Conservation (phyloP, 2,888 invertebrate genomes). For the Caenorhabditis doughertyi region DNA sequence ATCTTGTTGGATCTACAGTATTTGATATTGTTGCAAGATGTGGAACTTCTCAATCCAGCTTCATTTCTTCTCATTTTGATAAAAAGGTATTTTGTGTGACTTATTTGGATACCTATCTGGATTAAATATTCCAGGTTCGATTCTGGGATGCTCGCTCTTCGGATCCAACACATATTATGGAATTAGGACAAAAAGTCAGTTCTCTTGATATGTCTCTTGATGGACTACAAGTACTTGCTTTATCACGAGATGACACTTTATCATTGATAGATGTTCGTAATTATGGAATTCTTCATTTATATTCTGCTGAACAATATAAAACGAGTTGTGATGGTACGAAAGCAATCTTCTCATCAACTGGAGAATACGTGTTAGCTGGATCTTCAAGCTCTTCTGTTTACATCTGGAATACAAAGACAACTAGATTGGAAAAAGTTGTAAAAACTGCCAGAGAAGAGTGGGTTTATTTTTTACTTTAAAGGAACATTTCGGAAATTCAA, state of each 20-base stretch:
- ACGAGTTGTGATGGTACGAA: slow-evolving; percentile 74
- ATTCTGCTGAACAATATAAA: slow-evolving; percentile 93
- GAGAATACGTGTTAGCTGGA: slow-evolving; percentile 65
- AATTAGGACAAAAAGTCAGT: slow-evolving; percentile 93
- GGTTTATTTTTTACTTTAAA: slow-evolving; percentile 17
- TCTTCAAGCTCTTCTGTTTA: slow-evolving; percentile 63
- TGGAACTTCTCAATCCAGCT: slow-evolving; percentile 39
- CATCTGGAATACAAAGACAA: slow-evolving; percentile 70
- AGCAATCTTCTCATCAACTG: slow-evolving; percentile 73
- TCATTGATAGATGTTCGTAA: slow-evolving; percentile 93
- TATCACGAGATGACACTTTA: slow-evolving; percentile 95
- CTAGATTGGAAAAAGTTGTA: slow-evolving; percentile 65
- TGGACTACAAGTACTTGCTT: slow-evolving; percentile 92
- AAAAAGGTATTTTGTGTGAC: slow-evolving; percentile 88
- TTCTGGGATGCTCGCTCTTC: slow-evolving; percentile 93
- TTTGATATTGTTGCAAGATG: slow-evolving; percentile 88
- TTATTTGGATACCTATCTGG: not conserved
- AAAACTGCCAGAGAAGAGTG: slow-evolving; percentile 47
- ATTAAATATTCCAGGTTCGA: slow-evolving; percentile 87
- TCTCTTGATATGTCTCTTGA: slow-evolving; percentile 86
- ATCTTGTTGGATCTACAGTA: slow-evolving; percentile 78
- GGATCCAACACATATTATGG: slow-evolving; percentile 88
- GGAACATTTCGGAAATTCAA: not conserved
- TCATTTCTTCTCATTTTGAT: slow-evolving; percentile 89
- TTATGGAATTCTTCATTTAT: slow-evolving; percentile 93